Conservation (phyloP, 1,140 invertebrate species). For the Eurosta solidaginis region DNA sequence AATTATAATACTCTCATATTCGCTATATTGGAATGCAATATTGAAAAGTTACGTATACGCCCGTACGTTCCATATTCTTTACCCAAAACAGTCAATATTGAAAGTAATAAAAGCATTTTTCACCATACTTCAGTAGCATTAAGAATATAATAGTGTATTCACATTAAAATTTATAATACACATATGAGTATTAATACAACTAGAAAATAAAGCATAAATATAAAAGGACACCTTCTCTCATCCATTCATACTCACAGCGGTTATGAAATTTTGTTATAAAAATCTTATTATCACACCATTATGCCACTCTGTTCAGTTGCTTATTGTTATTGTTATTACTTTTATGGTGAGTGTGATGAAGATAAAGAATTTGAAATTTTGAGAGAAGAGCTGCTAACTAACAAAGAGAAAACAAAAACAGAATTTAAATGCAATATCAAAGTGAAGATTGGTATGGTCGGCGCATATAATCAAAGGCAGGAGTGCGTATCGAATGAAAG, state of each 20-base stretch:
- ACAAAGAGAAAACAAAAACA: not conserved
- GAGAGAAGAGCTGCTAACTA: not conserved
- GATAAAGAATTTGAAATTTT: slow-evolving; percentile 17
- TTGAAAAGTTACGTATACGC: not conserved
- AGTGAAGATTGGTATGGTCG: not conserved
- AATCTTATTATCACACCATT: slow-evolving; percentile 28
- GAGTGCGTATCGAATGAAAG: not conserved
- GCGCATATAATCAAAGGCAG: not conserved
- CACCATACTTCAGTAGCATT: not conserved
- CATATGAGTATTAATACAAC: slow-evolving; percentile 15
- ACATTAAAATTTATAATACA: not conserved
- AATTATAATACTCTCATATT: not conserved
- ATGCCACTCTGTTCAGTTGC: slow-evolving; percentile 5
- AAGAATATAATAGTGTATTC: not conserved
- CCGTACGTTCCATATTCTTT: not conserved
- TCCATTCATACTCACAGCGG: too few species aligned
- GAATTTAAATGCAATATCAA: not conserved
- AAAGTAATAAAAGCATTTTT: slow-evolving; percentile 9
- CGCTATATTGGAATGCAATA: not conserved
- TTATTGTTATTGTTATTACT: slow-evolving; percentile 21
- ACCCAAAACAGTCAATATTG: not conserved
- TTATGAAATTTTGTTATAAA: slow-evolving; percentile 15
- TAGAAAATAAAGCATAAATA: not conserved
- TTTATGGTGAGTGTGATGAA: slow-evolving; percentile 15
- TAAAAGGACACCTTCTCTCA: not conserved